Evolutionary conservation across 2,113 vertebrate genomes (phyloP), one percentile per base, ranked within the genome.

Genomic region (Peromyscus polionotus): DNA sequence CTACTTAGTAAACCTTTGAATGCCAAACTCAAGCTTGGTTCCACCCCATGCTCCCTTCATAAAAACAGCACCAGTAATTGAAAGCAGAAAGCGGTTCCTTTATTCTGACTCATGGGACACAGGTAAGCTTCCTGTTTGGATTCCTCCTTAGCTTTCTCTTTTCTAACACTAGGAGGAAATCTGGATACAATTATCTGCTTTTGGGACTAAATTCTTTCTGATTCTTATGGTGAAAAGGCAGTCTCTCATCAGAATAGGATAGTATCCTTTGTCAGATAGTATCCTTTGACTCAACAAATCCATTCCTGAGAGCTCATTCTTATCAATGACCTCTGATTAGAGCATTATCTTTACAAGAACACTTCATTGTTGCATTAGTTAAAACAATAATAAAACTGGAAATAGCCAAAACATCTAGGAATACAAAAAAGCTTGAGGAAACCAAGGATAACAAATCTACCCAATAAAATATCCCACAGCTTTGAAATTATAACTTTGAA

Each of bases 51-150:
- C 84, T 93, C 95, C 86, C 90, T 96, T 90, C 72, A 89, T 59
- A 94, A 90, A 94, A 97, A 97, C 39, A 84, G 73, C 57, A 76
- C 57, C 51, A 51, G 89, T 96, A 75, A 95, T 94, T 97, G 95
- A 95, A 97, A 98, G 94, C 94, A 97, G 91, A 94, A 94, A 96
- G 76, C 16, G 59, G 14, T 85, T 92, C 59, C 24, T 90, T 93
- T 80, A 65, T 91, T 95, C 93, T 89, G 57, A 95, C 87, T 97
- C 87, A 94, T 5, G 19, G 72, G 83, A 63, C 57, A 7, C 95
- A 96, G 96, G 95, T 98, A 94, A 91, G 93, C 91, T 65, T 95
- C 81, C 84, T 96, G 68, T 93, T 54, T 97, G 77, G 79, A 45
- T 16, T 89, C 86, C 4, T 80, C 88, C 67, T 96, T 96, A 76